Evolutionary conservation across 2,113 vertebrate species (phyloP).

Genomic region (Carollia perspicillata): DNA sequence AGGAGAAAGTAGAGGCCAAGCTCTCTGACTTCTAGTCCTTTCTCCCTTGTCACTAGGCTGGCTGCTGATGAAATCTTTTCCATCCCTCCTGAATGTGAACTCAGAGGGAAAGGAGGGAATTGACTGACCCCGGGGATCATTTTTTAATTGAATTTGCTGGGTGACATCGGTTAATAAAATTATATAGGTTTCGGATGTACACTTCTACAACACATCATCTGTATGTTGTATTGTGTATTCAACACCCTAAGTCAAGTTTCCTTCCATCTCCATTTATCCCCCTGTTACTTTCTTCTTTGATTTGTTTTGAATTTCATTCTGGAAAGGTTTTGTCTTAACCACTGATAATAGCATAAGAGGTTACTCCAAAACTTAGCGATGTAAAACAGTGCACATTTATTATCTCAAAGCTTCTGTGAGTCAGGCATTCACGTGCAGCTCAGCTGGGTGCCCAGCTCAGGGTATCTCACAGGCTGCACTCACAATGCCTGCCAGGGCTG

Average conservation of each 20-base stretch:
- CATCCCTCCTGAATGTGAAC: no score
- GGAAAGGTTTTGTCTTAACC: not conserved
- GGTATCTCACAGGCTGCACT: rapidly evolving
- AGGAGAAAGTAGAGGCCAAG: not conserved
- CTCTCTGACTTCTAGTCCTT: not conserved
- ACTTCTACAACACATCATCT: no score
- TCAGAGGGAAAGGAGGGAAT: not conserved
- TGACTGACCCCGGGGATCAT: not conserved
- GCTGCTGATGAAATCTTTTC: not conserved
- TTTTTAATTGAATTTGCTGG: not conserved
- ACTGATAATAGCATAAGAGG: rapidly evolving
- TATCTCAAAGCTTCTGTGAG: no score
- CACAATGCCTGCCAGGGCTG: rapidly evolving
- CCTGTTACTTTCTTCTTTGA: not conserved
- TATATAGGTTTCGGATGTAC: no score
- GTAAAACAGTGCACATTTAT: no score
- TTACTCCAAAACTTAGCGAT: not conserved
- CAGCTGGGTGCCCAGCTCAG: not conserved
- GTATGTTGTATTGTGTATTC: not conserved
- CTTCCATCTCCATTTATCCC: not conserved
- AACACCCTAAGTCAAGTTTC: not conserved
- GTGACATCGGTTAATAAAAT: no score
- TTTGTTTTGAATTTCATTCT: not conserved
- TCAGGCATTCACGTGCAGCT: rapidly evolving
- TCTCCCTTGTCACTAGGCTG: not conserved